Evolutionary conservation across 2,888 invertebrate genomes (phyloP).

Genomic region (Lamproptera curius): DNA sequence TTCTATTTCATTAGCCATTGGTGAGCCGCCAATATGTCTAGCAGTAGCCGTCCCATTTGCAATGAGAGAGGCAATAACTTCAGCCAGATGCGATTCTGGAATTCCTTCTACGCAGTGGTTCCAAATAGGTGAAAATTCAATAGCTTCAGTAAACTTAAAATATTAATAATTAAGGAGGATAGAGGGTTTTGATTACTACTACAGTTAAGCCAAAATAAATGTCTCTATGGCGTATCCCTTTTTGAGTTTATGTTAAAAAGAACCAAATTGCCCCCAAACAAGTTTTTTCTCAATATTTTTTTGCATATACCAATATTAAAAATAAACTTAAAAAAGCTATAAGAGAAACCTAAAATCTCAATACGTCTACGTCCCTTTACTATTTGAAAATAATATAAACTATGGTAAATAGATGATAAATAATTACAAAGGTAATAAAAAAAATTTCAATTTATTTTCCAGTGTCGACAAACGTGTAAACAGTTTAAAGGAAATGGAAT

Average conservation of each 20-base stretch:
- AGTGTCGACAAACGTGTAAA: too few relatives aligned
- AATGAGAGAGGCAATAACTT: conserved; percentile 76
- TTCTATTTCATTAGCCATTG: conserved; percentile 44
- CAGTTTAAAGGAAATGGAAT: too few relatives aligned
- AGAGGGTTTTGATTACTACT: not conserved
- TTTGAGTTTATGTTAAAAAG: not conserved
- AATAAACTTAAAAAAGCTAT: too few relatives aligned
- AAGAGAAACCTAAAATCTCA: too few relatives aligned
- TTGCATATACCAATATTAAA: too few relatives aligned
- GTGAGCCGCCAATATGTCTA: conserved; percentile 61
- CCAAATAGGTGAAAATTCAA: conserved; percentile 65
- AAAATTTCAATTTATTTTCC: too few relatives aligned
- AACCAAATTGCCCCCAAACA: too few relatives aligned
- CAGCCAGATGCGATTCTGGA: conserved; percentile 77
- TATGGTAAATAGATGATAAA: too few relatives aligned
- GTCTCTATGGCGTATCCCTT: not conserved
- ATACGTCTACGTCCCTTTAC: too few relatives aligned
- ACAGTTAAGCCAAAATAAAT: not conserved
- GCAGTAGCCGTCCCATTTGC: conserved; percentile 67
- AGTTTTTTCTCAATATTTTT: not conserved
- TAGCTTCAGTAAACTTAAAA: not conserved
- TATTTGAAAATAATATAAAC: too few relatives aligned
- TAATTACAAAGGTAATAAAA: too few relatives aligned
- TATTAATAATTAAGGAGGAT: not conserved
- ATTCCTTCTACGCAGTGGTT: conserved; percentile 67